Conservation (phyloP, 2,888 invertebrate species). For the Parnassius glacialis region DNA sequence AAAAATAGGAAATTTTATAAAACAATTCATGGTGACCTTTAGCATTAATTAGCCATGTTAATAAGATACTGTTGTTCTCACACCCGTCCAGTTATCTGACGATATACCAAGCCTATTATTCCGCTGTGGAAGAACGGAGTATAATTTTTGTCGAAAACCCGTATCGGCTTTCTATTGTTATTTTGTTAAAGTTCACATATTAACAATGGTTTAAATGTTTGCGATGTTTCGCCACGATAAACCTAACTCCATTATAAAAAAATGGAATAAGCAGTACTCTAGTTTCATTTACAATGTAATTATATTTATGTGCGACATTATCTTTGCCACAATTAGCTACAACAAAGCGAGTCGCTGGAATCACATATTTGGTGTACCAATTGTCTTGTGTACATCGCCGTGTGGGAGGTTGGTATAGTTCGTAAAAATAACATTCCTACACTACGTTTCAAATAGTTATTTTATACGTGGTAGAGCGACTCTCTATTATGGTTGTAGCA, state of each 20-base stretch:
- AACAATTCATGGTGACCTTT: conserved; percentile 17
- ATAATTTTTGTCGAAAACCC: conserved; percentile 19
- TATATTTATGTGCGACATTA: conserved; percentile 12
- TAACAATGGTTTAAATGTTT: conserved; percentile 26
- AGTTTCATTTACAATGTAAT: conserved; percentile 26
- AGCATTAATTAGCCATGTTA: conserved; percentile 24
- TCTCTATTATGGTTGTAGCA: too few species aligned
- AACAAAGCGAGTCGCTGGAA: conserved; percentile 22
- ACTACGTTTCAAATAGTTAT: too few species aligned
- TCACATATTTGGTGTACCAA: background rate
- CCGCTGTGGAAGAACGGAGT: conserved; percentile 5
- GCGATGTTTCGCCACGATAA: conserved; percentile 27
- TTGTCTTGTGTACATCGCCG: conserved; percentile 4
- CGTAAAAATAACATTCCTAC: too few species aligned
- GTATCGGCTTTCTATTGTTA: conserved; percentile 28
- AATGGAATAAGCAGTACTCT: conserved; percentile 19
- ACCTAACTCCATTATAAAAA: conserved; percentile 19
- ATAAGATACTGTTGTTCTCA: conserved; percentile 30
- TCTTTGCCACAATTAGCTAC: conserved; percentile 19
- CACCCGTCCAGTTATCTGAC: conserved; percentile 19
- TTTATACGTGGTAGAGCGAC: too few species aligned
- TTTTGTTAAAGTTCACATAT: conserved; percentile 26
- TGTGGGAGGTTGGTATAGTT: background rate
- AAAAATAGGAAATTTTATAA: conserved; percentile 15
- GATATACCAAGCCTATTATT: conserved; percentile 13